Evolutionary conservation across 2,113 vertebrate species (phyloP), one percentile per base, ranked within the genome.

Genomic region (Pomatorhinus ruficollis): DNA sequence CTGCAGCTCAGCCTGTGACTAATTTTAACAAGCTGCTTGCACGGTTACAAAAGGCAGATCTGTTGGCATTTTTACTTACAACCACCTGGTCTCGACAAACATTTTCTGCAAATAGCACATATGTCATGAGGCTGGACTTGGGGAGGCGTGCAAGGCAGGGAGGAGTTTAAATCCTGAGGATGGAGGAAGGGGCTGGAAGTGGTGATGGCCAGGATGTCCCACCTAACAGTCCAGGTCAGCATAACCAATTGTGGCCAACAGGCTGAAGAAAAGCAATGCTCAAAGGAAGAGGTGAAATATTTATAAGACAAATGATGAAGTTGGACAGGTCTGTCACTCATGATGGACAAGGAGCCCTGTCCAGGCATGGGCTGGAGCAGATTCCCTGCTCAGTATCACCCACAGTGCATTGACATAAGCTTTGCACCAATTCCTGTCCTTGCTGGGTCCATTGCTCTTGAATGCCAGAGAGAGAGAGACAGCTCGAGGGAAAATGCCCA

Each of bases 11-110:
- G 60, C 60, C 90, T 81, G 74, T 44, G 95, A 96, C 97, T 98
- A 94, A 97, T 75, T 63, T 96, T 95, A 95, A 97, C 95, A 94
- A 91, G 97, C 97, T 97, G 95, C 83, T 71, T 31, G 77, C 91
- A 93, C 17, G 8, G 84, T 95, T 95, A 96, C 96, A 94, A 97
- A 94, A 96, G 87, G 95, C 93, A 88, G 78, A 97, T 95, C 96
- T 94, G 91, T 16, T 97, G 92, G 89, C 95, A 94, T 97, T 94
- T 97, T 97, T 93, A 86, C 95, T 96, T 94, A 91, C 90, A 96
- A 76, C 88, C 97, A 94, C 97, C 95, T 95, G 95, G 87, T 79
- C 95, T 95, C 45, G 77, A 95, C 93, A 97, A 97, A 96, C 64
- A 37, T 81, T 85, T 70, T 81, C 90, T 88, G 89, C 60, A 90